Evolutionary conservation across 2,113 vertebrate genomes (phyloP).

Genomic region (Caretta caretta): DNA sequence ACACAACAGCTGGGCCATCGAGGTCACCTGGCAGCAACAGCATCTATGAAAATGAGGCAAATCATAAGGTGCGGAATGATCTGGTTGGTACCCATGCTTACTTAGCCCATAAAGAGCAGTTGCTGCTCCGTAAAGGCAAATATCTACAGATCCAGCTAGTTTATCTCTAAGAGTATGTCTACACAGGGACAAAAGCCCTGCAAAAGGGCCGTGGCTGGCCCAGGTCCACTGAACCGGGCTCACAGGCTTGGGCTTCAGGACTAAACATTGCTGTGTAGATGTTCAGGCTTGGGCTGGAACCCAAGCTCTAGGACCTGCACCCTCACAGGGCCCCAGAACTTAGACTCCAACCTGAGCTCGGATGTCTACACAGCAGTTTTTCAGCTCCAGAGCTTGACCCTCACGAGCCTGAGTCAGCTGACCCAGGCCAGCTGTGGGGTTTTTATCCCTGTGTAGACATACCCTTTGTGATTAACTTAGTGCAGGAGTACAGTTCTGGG

Average conservation of each 20-base stretch:
- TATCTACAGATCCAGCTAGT: neutral
- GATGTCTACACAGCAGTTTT: too few relatives aligned
- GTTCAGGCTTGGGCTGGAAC: too few relatives aligned
- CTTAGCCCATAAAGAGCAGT: neutral
- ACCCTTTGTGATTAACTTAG: neutral
- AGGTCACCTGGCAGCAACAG: rapidly evolving
- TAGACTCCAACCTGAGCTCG: too few relatives aligned
- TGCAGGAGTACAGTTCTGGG: neutral
- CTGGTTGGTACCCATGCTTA: neutral
- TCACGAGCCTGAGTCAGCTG: neutral
- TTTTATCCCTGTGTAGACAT: neutral
- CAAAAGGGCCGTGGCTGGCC: neutral
- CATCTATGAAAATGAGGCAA: rapidly evolving
- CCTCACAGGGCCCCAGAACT: too few relatives aligned
- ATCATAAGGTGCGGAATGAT: neutral
- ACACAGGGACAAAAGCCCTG: too few relatives aligned
- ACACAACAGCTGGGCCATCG: neutral
- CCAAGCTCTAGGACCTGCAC: too few relatives aligned
- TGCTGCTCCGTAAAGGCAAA: neutral
- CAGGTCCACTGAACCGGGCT: neutral
- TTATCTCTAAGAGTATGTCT: neutral
- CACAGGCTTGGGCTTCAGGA: too few relatives aligned
- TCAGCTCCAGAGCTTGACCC: too few relatives aligned
- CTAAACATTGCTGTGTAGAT: too few relatives aligned
- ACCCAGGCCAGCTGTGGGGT: neutral